Evolutionary conservation across 2,797 vertebrate genomes (phyloP).

Genomic region (Sebastes diaconus): DNA sequence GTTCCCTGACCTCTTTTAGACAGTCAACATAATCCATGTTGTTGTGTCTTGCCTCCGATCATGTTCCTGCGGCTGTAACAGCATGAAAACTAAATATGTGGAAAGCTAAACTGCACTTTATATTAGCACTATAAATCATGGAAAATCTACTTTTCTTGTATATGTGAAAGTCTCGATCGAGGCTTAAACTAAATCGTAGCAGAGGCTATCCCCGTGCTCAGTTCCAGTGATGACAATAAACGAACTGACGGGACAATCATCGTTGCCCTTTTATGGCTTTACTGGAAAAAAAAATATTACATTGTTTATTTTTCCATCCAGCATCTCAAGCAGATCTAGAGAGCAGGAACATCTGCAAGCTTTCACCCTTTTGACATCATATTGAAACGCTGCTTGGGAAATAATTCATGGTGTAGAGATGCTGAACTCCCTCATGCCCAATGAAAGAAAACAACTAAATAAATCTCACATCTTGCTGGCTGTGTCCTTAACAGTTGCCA

Average conservation of each 20-base stretch:
- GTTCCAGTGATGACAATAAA: constrained; percentile 50
- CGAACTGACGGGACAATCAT: constrained; percentile 46
- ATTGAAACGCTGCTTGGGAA: constrained; percentile 69
- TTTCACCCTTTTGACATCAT: constrained; percentile 67
- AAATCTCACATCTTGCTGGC: constrained; percentile 64
- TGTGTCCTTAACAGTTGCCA: constrained; percentile 62
- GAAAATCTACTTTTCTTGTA: constrained; percentile 8
- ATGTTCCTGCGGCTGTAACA: constrained; percentile 5
- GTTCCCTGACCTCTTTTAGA: constrained; percentile 74
- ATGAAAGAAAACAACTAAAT: constrained; percentile 70
- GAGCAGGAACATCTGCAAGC: constrained; percentile 63
- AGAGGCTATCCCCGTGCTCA: constrained; percentile 8
- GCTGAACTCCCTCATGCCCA: constrained; percentile 70
- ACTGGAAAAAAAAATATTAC: constrained; percentile 37
- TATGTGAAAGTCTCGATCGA: neutral
- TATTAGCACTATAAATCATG: neutral
- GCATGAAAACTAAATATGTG: neutral
- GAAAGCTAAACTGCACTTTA: neutral
- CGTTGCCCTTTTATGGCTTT: constrained; percentile 48
- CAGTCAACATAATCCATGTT: constrained; percentile 56
- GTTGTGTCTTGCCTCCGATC: constrained; percentile 33
- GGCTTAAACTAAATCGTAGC: neutral
- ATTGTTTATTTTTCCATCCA: constrained; percentile 75
- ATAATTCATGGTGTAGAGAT: constrained; percentile 58
- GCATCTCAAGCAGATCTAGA: constrained; percentile 59